These are phyloP conservation scores for Hylyphantes graminicola DNA, from an alignment of 1,140 invertebrate species.

Conservation along the genomic window DNA sequence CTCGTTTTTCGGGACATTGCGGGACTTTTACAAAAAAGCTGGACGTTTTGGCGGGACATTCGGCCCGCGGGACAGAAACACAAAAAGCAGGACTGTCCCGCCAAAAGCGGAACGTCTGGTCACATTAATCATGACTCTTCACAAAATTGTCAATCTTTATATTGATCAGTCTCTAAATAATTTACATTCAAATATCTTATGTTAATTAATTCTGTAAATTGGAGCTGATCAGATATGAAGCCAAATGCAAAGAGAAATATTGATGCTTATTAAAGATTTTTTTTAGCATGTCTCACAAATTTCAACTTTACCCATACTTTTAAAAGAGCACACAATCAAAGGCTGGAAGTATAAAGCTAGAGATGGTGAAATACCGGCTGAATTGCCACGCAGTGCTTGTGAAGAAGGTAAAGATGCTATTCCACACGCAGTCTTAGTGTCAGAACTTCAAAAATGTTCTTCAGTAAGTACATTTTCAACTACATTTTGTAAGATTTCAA, in stretches of 20 bases:
- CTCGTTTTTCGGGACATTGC: no score
- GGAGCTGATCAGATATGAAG: no score
- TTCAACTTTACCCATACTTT: background rate
- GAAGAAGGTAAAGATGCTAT: constrained; percentile 12
- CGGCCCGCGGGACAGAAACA: no score
- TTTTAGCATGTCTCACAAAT: background rate
- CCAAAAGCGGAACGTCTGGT: no score
- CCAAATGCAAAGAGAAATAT: background rate
- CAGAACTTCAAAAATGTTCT: background rate
- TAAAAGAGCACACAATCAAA: constrained; percentile 7
- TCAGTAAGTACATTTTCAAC: constrained; percentile 8
- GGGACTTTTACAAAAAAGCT: no score
- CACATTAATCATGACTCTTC: no score
- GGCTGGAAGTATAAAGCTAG: background rate
- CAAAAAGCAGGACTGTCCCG: no score
- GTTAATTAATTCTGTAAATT: no score
- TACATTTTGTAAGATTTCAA: background rate
- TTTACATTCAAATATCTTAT: no score
- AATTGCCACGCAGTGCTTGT: background rate
- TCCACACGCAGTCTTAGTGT: background rate
- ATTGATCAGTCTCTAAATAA: no score
- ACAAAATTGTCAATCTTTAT: no score
- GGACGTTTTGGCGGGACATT: no score
- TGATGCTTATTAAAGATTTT: background rate
- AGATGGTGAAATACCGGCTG: constrained; percentile 17